A percentile compares a stretch with the other conserved stretches of the same genome.
Conservation (phyloP, 2,888 invertebrate genomes). For the Sarcophaga subvicina region DNA sequence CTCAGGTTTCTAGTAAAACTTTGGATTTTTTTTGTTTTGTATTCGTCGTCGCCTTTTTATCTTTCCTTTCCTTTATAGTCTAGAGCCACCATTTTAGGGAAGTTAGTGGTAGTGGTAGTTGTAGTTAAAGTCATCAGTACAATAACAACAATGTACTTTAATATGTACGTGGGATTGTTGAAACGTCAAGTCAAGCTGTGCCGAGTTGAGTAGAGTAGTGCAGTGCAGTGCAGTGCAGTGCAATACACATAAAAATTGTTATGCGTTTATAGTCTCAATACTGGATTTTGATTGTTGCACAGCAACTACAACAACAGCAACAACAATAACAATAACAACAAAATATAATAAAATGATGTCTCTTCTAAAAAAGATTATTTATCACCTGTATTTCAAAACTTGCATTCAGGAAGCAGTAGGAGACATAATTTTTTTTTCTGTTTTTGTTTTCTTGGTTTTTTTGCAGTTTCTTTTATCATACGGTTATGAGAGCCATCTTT, state of each 20-base stretch:
- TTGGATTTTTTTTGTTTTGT: too few relatives aligned
- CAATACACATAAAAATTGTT: conserved; percentile 38
- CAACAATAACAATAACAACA: background rate
- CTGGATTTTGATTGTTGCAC: conserved; percentile 74
- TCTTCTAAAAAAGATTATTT: conserved; percentile 80
- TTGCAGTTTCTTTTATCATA: background rate
- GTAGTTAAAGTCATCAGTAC: background rate
- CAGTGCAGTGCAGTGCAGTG: conserved; percentile 33
- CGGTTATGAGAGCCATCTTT: conserved; percentile 3
- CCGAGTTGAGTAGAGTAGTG: conserved; percentile 20
- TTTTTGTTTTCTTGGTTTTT: background rate
- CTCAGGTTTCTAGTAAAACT: conserved; percentile 9
- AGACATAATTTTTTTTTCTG: conserved; percentile 73
- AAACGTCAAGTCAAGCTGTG: conserved; percentile 81
- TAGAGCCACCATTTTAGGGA: conserved; percentile 76
- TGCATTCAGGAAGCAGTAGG: conserved; percentile 76
- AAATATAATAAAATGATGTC: conserved; percentile 79
- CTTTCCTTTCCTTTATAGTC: conserved; percentile 31
- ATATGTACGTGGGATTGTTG: conserved; percentile 76
- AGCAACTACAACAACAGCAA: too few relatives aligned
- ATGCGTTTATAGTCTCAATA: background rate
- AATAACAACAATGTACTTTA: conserved; percentile 57
- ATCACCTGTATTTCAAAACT: conserved; percentile 79
- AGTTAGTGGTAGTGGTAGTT: conserved; percentile 69
- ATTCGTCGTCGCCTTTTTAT: background rate